Evolutionary conservation across 2,888 invertebrate genomes (phyloP), one percentile per base, ranked within the genome.

Genomic region (Apeira syringaria): DNA sequence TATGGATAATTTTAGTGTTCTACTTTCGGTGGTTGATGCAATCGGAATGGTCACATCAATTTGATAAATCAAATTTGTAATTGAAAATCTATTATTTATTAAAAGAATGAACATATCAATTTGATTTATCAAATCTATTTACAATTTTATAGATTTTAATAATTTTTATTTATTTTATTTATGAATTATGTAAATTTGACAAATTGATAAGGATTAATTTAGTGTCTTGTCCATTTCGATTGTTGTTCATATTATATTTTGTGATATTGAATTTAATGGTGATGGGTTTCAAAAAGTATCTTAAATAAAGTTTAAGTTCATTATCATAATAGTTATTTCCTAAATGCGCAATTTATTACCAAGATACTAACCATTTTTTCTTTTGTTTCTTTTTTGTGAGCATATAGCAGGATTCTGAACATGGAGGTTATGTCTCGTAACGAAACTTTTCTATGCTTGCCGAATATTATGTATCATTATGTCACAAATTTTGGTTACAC

Each of bases 401-500:
- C 89, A 83, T 75, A 87, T 89, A 89, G 89, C 89, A 87, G 89
- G 89, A 89, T 84, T 77, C 88, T 86, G 80, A 81, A 68, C 73
- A 78, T 82, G 89, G 89, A 89, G 88, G 89, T 86, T 80, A 74
- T 78, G 71, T 82, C 73, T 81, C 79, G 85, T 86, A 87, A 86
- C 78, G 68, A 80, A 77, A 74, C 79, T 80, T 80, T 77, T 77
- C 61, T 82, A 84, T 84, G 89, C 89, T 89, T 89, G 88, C 83
- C 78, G 76, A 80, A 79, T 71, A 76, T 70, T 75, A 74, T 65
- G 74, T 74, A 64, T 74, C 66, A 56, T 70, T 59, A 80, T 76
- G 63, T 77, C 76, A 78, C 74, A 62, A 64, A 68, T 70, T 63
- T 75, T 71, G 68, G 58, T 74, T 72, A 68, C 71, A 76, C 72